phyloP scores from a whole-genome alignment of 2,888 invertebrate genomes.

The Drosophila merina region DNA sequence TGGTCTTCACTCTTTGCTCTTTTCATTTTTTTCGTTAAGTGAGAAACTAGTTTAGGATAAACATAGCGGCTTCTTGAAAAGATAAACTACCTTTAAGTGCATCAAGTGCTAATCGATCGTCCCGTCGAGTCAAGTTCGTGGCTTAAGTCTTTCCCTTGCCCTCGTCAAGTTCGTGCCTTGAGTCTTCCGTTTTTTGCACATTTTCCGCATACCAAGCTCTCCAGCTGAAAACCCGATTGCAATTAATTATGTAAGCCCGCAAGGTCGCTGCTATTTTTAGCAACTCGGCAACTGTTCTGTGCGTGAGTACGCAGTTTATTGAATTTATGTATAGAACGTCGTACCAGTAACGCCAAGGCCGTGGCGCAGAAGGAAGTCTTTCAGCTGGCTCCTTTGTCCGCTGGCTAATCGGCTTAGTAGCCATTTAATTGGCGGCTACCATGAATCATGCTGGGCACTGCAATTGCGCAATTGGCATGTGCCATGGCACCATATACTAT shows the following conservation, averaged over 20 bases:
- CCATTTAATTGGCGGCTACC: constrained; percentile 57
- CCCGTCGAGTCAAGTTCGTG: background rate
- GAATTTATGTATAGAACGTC: constrained; percentile 18
- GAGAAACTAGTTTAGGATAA: constrained; percentile 3
- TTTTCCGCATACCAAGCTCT: constrained; percentile 70
- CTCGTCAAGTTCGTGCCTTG: constrained; percentile 65
- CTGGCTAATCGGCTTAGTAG: constrained; percentile 61
- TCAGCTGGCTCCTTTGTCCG: constrained; percentile 44
- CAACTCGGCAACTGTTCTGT: constrained; percentile 64
- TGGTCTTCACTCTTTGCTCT: constrained; percentile 10
- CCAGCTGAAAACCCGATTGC: constrained; percentile 50
- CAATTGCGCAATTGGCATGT: constrained; percentile 65
- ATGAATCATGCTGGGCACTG: constrained; percentile 59
- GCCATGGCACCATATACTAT: constrained; percentile 17
- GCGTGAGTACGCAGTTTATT: constrained; percentile 55
- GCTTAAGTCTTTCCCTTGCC: constrained; percentile 11
- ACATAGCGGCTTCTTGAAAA: constrained; percentile 47
- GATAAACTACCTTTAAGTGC: constrained; percentile 50
- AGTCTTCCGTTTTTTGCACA: constrained; percentile 61
- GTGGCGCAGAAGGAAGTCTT: constrained; percentile 68
- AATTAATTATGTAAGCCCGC: constrained; percentile 77
- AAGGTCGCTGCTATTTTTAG: constrained; percentile 69
- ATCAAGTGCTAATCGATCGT: constrained; percentile 64
- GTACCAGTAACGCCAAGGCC: constrained; percentile 53
- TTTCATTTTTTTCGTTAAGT: constrained; percentile 8